Evolutionary conservation across 2,113 vertebrate species (phyloP).

Genomic region (Nothobranchius furzeri): DNA sequence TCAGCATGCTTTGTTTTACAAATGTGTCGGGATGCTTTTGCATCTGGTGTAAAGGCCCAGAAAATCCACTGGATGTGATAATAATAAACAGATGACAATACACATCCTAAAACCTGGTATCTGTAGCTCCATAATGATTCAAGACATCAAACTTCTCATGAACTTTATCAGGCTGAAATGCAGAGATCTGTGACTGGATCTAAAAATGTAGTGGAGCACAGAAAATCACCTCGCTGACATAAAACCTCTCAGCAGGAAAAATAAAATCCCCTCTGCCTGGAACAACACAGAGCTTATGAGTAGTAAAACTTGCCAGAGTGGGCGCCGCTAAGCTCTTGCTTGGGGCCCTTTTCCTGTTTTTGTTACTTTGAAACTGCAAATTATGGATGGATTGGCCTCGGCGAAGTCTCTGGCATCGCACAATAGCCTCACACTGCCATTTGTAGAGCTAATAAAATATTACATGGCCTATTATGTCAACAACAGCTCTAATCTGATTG

Average conservation of each 20-base stretch:
- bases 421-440: neutral
- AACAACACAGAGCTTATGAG: slow-evolving; percentile 2
- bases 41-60: too few species aligned
- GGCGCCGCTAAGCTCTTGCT: neutral
- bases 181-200: neutral
- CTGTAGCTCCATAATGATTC: too few species aligned
- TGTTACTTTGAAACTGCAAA: neutral
- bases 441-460: slow-evolving; percentile 15
- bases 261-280: neutral
- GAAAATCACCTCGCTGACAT: neutral
- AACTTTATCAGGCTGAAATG: neutral
- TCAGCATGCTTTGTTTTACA: too few species aligned
- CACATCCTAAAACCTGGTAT: too few species aligned
- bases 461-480: slow-evolving; percentile 19
- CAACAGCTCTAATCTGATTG: slow-evolving; percentile 16
- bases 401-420: neutral
- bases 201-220: neutral
- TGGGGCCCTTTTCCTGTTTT: neutral
- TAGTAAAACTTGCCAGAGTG: neutral
- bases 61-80: too few species aligned
- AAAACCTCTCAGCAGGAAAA: neutral
- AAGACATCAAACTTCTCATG: too few species aligned
- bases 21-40: too few species aligned
- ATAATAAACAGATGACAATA: too few species aligned
- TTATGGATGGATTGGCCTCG: neutral